Evolutionary conservation across 2,888 invertebrate species (phyloP).

Genomic region (Pristionchus mayeri): DNA sequence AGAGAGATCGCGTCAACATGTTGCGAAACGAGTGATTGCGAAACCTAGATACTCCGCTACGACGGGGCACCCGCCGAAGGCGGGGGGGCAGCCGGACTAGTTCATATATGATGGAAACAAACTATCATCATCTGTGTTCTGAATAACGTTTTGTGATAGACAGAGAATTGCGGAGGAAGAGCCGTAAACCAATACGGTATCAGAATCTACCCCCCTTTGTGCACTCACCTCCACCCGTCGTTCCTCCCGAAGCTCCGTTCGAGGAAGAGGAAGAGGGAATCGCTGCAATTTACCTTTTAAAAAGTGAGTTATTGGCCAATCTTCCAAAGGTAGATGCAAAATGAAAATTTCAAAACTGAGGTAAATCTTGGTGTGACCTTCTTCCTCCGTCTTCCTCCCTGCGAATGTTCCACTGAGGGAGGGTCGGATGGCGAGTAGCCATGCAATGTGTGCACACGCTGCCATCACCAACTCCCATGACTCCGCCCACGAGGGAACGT

Average conservation of each 20-base stretch:
- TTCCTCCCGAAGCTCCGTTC: neutral
- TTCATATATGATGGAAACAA: no score
- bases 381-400: neutral
- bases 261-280: neutral
- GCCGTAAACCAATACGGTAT: no score
- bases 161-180: no score
- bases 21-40: no score
- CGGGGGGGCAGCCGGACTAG: no score
- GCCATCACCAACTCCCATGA: constrained; percentile 97
- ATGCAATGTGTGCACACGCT: constrained; percentile 89
- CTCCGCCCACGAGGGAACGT: constrained; percentile 77
- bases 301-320: neutral
- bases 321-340: neutral
- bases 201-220: neutral
- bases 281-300: neutral
- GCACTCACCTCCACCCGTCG: constrained; percentile 2
- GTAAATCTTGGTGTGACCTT: neutral
- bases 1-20: no score
- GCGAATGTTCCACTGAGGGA: constrained; percentile 78
- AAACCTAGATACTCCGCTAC: no score
- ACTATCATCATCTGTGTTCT: no score
- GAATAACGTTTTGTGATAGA: no score
- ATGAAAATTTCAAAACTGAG: no score
- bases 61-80: no score
- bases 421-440: constrained; percentile 96